These are phyloP conservation scores for Sycophila sp. DNA, from an alignment of 1,140 invertebrate species.

Conservation along the genomic window DNA sequence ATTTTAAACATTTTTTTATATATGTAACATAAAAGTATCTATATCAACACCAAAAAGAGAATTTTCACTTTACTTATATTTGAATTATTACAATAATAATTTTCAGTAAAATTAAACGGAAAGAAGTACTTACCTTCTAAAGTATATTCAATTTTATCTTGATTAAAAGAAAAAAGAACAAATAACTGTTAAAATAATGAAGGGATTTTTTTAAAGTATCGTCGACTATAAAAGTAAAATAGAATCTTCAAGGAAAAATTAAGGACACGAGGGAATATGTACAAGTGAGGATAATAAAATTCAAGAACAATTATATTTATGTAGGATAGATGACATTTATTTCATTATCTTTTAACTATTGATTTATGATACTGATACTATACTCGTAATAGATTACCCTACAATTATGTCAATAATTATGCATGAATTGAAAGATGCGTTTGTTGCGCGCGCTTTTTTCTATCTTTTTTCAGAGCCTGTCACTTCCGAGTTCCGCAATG, in stretches of 20 bases:
- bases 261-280: no score
- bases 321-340: slow-evolving; percentile 66
- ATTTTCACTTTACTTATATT: no score
- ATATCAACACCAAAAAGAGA: no score
- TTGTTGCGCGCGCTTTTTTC: slow-evolving; percentile 48
- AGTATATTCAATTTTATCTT: slow-evolving; percentile 19
- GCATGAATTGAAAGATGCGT: slow-evolving; percentile 63
- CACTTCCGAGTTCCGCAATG: slow-evolving; percentile 45
- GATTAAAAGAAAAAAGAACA: no score
- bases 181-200: no score
- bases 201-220: no score
- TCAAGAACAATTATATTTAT: slow-evolving; percentile 23
- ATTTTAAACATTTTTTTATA: no score
- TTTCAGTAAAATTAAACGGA: no score
- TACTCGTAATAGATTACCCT: slow-evolving; percentile 64
- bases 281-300: neutral
- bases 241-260: no score
- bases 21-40: no score
- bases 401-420: slow-evolving; percentile 67
- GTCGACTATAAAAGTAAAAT: no score
- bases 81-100: no score
- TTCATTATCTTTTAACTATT: slow-evolving; percentile 61
- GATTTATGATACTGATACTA: slow-evolving; percentile 63
- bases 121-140: neutral
- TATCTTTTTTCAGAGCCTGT: slow-evolving; percentile 37